Evolutionary conservation across 2,797 vertebrate genomes (phyloP).

Genomic region (Natrix natrix): DNA sequence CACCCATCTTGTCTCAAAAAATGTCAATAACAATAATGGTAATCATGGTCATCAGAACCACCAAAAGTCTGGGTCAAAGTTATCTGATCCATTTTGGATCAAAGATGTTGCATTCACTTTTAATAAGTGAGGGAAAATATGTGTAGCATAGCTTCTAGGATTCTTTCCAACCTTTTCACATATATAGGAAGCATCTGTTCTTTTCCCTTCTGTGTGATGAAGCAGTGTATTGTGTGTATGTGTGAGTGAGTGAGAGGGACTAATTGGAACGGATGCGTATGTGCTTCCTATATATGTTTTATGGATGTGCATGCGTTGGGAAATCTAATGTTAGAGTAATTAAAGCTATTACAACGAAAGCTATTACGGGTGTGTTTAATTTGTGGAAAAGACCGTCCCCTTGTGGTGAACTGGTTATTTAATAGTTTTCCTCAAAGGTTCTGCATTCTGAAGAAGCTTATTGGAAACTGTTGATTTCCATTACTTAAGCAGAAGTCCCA

Average conservation of each 20-base stretch:
- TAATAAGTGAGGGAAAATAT: background rate
- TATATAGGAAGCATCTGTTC: background rate
- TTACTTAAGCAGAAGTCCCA: background rate
- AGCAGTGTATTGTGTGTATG: background rate
- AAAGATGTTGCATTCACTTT: background rate
- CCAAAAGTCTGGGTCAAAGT: background rate
- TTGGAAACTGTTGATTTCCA: background rate
- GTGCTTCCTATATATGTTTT: background rate
- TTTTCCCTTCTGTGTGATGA: background rate
- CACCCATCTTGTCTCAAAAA: background rate
- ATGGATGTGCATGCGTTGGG: background rate
- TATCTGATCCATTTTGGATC: background rate
- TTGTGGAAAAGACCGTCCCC: conserved; percentile 63
- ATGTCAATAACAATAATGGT: background rate
- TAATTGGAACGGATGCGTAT: background rate
- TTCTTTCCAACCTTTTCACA: background rate
- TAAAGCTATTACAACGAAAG: background rate
- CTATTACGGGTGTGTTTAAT: conserved; percentile 34
- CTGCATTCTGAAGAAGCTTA: background rate
- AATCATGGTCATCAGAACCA: background rate
- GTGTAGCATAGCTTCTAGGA: background rate
- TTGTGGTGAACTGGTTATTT: conserved; percentile 49
- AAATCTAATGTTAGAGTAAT: background rate
- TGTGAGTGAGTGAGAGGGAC: background rate
- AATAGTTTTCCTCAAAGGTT: background rate